Evolutionary conservation across 1,140 invertebrate genomes (phyloP), one percentile per base, ranked within the genome.

Genomic region (Neodiprion virginianus): DNA sequence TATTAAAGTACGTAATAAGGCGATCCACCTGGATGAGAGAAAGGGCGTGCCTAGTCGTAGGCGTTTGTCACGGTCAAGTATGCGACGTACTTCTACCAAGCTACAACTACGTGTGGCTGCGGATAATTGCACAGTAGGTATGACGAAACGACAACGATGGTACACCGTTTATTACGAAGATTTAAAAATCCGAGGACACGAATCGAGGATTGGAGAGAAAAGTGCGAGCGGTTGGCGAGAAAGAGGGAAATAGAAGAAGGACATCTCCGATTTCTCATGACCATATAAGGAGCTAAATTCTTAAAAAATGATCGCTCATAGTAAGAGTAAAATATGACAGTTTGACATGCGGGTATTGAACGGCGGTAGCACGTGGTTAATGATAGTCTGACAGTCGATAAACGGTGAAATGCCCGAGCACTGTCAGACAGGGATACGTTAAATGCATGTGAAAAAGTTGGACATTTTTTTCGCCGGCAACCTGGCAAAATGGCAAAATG

Each of bases 221-320:
- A 75, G 73, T 73, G 74, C 74, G 71, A 75, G 67, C 71, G 9
- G 74, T 75, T 48, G 53, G 40, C 8, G n/a, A n/a, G 47, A 12
- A 71, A 14, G 8, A 50, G 1, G 76, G 65, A 71, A 66, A 11
- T 28, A 66, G 68, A 72, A 14, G 48, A 74, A n/a, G n/a, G 12
- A 48, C 66, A 76, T 79, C 77, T 81, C 73, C 76, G 69, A 78
- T 82, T 81, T 81, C 77, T 76, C 72, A 76, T 40, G 71, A 65
- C 81, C 78, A 78, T 80, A 80, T 79, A 80, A 79, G 80, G 79
- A 77, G 74, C 76, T 81, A 77, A 78, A 80, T 78, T 75, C 17
- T 65, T 65, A 17, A 14, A 65, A 65, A 65, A 65, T 40, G 28
- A 65, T 65, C 61, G 61, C 12, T 1, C 2, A 65, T 65, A 17